Conservation (phyloP, 1,140 invertebrate species). For the Hyposmocoma kahamanoa region DNA sequence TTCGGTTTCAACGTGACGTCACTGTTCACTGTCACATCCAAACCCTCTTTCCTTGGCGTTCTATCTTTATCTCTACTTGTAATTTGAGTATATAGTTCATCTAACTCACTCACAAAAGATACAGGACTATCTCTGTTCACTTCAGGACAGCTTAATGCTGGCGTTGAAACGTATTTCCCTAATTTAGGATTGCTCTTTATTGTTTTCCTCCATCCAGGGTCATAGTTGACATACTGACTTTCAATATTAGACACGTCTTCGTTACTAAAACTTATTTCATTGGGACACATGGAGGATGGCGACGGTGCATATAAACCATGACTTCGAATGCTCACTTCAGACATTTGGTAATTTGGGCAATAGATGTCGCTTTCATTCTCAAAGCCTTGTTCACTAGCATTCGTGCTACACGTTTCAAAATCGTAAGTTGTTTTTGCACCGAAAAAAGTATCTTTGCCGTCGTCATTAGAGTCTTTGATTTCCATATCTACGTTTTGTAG, state of each 20-base stretch:
- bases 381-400: slow-evolving; percentile 62
- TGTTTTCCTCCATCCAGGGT: slow-evolving; percentile 62
- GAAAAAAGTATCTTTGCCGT: slow-evolving; percentile 59
- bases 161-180: slow-evolving; percentile 61
- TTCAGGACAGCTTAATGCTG: slow-evolving; percentile 62
- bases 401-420: slow-evolving; percentile 72
- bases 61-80: slow-evolving; percentile 58
- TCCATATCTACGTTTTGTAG: slow-evolving; percentile 35
- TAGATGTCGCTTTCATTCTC: slow-evolving; percentile 76
- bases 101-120: slow-evolving; percentile 73
- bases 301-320: slow-evolving; percentile 76
- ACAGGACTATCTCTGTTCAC: slow-evolving; percentile 61
- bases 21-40: slow-evolving; percentile 56
- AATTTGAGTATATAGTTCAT: slow-evolving; percentile 76
- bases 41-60: slow-evolving; percentile 35
- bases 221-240: slow-evolving; percentile 68
- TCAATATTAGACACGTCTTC: slow-evolving; percentile 65
- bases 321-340: slow-evolving; percentile 76
- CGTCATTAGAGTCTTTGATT: slow-evolving; percentile 47
- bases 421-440: slow-evolving; percentile 63
- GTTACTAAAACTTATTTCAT: slow-evolving; percentile 69
- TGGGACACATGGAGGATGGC: slow-evolving; percentile 69
- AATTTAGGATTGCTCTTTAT: slow-evolving; percentile 63
- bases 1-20: slow-evolving; percentile 56
- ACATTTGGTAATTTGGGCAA: slow-evolving; percentile 76